Evolutionary conservation across 2,797 vertebrate genomes (phyloP), one percentile per base, ranked within the genome.

Genomic region (Denticeps clupeoides): DNA sequence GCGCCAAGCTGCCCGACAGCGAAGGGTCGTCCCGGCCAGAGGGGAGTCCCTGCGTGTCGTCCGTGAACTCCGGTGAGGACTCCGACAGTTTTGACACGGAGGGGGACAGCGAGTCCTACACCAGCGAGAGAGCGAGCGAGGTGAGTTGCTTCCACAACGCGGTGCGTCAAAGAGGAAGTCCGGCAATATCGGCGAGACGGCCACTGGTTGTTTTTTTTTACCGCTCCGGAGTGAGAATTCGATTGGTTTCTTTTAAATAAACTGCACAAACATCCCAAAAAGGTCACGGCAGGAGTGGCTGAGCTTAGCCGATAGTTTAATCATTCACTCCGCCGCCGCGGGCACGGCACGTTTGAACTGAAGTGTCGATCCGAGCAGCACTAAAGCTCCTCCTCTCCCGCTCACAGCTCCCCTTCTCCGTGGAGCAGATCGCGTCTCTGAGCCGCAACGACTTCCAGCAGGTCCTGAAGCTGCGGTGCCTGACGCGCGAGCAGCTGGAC

Each of bases 381-480:
- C 23, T 24, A 24, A 24, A 26, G 25, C 2, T 25, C 6, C 35
- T 21, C 2, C 3, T 9, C 18, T 31, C 19, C 23, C 40, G n/a
- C 53, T 23, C 11, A 15, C 83, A 89, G 54, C 72, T 98, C 57
- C 94, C 93, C 0, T 93, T 89, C 66, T 81, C 91, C 25, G 82
- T 92, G 4, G 87, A 92, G 21, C 83, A 83, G 62, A 86, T 97
- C 6, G 86, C 91, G 49, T 84, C 85, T 1, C 81, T 96, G 52
- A 93, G 83, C 63, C 80, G 90, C 60, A 93, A 93, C 33, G 89
- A 98, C 64, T 97, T 99, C 71, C 95, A 99, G 51, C 87, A 90
- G 24, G 82, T 97, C 77, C 67, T 98, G 62, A 96, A 91, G 75
- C 86, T 84, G 71, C 87, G 95, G 56, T 79, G 63, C 15, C 73